Evolutionary conservation across 2,888 invertebrate species (phyloP), one percentile per base, ranked within the genome.

Genomic region (Drosophila aldrichi): DNA sequence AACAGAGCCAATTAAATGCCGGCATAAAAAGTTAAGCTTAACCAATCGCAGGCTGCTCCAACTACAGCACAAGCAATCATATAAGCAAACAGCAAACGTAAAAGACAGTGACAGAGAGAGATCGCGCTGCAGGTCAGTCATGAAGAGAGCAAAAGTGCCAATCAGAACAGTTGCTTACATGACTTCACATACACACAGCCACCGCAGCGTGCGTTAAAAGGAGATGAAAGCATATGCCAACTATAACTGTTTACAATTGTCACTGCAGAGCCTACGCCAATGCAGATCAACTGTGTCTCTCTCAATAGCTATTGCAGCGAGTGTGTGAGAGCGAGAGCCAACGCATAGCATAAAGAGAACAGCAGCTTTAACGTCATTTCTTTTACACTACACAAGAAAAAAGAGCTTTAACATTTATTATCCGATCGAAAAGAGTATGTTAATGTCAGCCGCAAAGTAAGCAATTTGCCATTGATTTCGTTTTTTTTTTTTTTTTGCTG

Each of bases 381-480:
- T 48, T 32, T 32, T 57, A 36, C 29, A 49, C n/a, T 49, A 22
- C 20, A 22, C 20, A 18, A 32, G 9, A 32, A 32, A 9, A 32
- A 32, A 10, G 10, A 32, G 9, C 10, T 32, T 32, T 9, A 32
- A 34, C 32, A 32, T 32, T 34, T 29, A 16, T 59, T 59, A 14
- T 48, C n/a, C 16, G 38, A 56, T 55, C 48, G 32, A 29, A 40
- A 70, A 56, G 56, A 22, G 29, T 41, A 3, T 22, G 46, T 58
- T 58, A 48, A 46, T 61, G 34, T 22, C 52, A 22, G 43, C 40
- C 63, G 55, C 71, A 70, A 70, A 41, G 63, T 58, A 38, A n/a
- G 56, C 70, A 68, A 70, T 58, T 54, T 14, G 56, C 40, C 18
- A 32, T 49, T 12, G 48, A 22, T 52, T 52, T n/a, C n/a, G n/a